These are phyloP conservation scores for Brienomyrus brachyistius DNA, from an alignment of 2,113 vertebrate genomes.

Conservation along the genomic window DNA sequence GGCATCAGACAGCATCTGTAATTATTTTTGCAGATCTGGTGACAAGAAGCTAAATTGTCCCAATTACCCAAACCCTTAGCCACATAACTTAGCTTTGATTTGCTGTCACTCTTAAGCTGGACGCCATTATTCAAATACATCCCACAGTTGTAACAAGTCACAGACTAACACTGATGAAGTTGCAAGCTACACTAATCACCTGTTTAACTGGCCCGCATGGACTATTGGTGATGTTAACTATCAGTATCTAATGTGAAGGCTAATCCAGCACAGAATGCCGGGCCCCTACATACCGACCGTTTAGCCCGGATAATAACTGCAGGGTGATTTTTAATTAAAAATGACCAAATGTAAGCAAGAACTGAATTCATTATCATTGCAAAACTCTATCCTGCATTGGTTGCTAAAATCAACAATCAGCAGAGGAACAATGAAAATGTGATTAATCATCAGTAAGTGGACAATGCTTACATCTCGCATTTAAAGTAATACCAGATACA, in stretches of 20 bases:
- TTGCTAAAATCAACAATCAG: background rate
- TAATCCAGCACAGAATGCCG: background rate
- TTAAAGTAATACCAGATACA: background rate
- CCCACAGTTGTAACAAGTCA: background rate
- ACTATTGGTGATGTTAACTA: background rate
- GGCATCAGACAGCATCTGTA: background rate
- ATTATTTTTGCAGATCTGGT: background rate
- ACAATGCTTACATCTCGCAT: background rate
- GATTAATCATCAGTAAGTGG: background rate
- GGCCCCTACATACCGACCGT: background rate
- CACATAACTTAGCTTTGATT: constrained; percentile 11
- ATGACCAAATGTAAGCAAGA: background rate
- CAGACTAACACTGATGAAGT: background rate
- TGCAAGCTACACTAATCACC: background rate
- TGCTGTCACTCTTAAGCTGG: background rate
- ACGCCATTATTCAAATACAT: background rate
- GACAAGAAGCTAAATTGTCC: background rate
- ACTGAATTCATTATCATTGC: background rate
- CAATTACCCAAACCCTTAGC: constrained; percentile 7
- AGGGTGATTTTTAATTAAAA: background rate
- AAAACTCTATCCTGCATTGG: background rate
- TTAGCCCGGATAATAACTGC: background rate
- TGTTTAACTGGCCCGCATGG: background rate
- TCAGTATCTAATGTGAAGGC: background rate
- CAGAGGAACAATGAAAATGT: background rate